Base-by-base conservation (phyloP, 2,797 vertebrate species). In the Cyclopterus lumpus region DNA sequence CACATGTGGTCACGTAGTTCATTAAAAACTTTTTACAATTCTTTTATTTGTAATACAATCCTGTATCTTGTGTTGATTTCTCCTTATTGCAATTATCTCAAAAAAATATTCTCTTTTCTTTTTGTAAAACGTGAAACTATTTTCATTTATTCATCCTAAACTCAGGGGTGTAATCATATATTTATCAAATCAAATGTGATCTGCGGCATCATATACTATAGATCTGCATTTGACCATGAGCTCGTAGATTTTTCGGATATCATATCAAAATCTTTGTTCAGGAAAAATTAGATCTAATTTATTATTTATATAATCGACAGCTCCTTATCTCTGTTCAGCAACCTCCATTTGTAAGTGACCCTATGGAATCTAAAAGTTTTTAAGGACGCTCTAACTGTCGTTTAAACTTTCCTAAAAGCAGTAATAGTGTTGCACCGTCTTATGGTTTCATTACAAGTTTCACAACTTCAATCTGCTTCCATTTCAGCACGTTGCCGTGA, bases 401-500 rank as follows among this genome's bases (percentile, higher is more conserved):
- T 28, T 53, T 36, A 51, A 71, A 20, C 26, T 24, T 20, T 55
- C 49, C 4, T 18, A 63, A 54, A 51, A n/a, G n/a, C 16, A 38
- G 34, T 24, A 60, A 18, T 2, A 5, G 26, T 3, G 24, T 22
- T 74, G 63, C 44, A n/a, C 40, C 46, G 72, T 44, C 46, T 73
- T 48, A 38, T 61, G 36, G 55, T 81, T 75, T 78, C 63, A 65
- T 84, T 71, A 66, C 69, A 60, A 48, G 34, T 77, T 73, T 75
- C 77, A 86, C 46, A 28, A 64, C 67, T 82, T 57, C 59, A 55
- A 58, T 86, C 86, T 79, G 77, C 89, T 79, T 85, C 85, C 65
- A 85, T 89, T 91, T 88, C 77, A 53, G 69, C 71, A 14, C 6
- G 63, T 86, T 64, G 75, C 86, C 44, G 34, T 85, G 80, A 87